Evolutionary conservation across 2,113 vertebrate species (phyloP).

Genomic region (Odocoileus hemionus): DNA sequence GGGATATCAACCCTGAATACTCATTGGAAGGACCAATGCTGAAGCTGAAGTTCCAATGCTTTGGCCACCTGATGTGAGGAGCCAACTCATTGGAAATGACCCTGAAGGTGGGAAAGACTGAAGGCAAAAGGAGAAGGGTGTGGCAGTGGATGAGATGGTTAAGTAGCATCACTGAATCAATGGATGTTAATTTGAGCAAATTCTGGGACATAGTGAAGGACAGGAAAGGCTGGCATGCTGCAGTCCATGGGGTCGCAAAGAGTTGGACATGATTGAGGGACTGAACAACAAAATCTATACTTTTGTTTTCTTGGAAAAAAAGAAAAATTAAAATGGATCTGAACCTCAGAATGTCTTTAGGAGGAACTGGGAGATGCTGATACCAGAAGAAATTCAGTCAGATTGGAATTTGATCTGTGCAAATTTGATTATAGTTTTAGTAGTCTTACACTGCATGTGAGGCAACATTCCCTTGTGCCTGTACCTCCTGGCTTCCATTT

Average conservation of each 20-base stretch:
- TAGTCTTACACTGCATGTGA: neutral
- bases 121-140: neutral
- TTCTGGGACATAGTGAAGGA: neutral
- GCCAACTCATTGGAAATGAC: neutral
- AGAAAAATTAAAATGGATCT: neutral
- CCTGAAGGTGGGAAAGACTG: neutral
- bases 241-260: neutral
- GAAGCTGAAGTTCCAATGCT: neutral
- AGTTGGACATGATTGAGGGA: fast-evolving
- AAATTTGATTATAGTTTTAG: neutral
- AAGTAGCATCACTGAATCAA: neutral
- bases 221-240: neutral
- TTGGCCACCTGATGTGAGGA: neutral
- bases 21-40: neutral
- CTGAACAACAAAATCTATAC: neutral
- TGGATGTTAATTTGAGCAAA: neutral
- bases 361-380: neutral
- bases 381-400: neutral
- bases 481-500: neutral
- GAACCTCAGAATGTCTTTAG: neutral
- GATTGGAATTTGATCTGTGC: neutral
- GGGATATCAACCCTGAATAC: neutral
- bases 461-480: neutral
- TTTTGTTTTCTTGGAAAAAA: neutral
- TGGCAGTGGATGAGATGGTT: neutral